phyloP scores from a whole-genome alignment of 2,888 invertebrate genomes.

The Netelia fuscicornis region DNA sequence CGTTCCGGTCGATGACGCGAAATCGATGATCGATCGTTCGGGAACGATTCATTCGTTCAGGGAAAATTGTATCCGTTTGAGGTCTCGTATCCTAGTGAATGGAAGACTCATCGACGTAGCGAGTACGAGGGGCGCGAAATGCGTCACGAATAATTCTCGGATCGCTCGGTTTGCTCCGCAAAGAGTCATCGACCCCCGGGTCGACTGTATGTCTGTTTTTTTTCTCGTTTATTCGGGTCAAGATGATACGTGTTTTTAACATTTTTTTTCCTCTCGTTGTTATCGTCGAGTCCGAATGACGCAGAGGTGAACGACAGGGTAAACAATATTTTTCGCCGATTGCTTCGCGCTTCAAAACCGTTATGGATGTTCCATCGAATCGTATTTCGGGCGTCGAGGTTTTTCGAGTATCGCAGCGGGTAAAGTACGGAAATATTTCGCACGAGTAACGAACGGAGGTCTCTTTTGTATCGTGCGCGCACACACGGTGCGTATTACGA shows the following conservation, averaged over 20 bases:
- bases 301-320: background rate
- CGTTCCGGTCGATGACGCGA: background rate
- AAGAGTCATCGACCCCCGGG: background rate
- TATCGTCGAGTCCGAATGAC: background rate
- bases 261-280: background rate
- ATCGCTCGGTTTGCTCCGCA: background rate
- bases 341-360: background rate
- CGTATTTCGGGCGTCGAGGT: background rate
- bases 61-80: background rate
- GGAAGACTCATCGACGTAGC: slow-evolving; percentile 6
- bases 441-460: no score
- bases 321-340: background rate
- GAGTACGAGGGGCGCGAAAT: background rate
- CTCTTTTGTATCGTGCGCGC: background rate
- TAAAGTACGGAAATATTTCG: no score
- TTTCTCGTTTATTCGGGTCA: slow-evolving; percentile 15
- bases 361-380: background rate
- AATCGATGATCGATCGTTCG: background rate
- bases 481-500: background rate
- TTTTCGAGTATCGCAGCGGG: no score
- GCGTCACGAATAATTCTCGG: background rate
- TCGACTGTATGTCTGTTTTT: background rate
- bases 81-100: background rate
- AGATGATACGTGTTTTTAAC: background rate
- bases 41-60: slow-evolving; percentile 14